Evolutionary conservation across 2,888 invertebrate species (phyloP).

Genomic region (Drosophila incognita): DNA sequence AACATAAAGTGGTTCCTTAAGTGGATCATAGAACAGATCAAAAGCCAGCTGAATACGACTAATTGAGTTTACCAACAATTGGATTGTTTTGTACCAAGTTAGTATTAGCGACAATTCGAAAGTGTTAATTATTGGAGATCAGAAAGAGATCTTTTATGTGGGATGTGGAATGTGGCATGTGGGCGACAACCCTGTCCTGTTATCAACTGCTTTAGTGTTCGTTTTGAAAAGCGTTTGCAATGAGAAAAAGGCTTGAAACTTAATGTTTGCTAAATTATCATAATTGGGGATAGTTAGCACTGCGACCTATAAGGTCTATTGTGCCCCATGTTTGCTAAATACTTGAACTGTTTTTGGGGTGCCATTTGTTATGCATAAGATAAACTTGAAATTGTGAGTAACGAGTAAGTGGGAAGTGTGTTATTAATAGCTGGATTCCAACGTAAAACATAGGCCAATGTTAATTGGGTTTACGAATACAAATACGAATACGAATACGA

Average conservation of each 20-base stretch:
- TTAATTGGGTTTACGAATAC: slow-evolving; percentile 41
- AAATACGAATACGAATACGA: slow-evolving; percentile 20
- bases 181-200: not conserved
- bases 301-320: too few relatives aligned
- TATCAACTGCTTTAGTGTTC: not conserved
- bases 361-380: not conserved
- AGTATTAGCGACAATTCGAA: not conserved
- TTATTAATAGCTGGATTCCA: slow-evolving; percentile 27
- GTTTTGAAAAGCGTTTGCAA: slow-evolving; percentile 18
- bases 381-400: slow-evolving; percentile 11
- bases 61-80: not conserved
- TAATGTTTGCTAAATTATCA: not conserved
- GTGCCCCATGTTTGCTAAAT: not conserved
- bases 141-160: not conserved
- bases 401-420: slow-evolving; percentile 2
- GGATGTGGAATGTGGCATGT: not conserved
- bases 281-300: too few relatives aligned
- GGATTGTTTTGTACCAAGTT: not conserved
- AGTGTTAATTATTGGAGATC: not conserved
- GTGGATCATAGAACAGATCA: not conserved
- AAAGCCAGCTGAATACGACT: not conserved
- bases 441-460: slow-evolving; percentile 36
- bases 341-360: not conserved
- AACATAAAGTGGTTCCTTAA: not conserved
- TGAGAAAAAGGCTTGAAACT: not conserved